These are phyloP conservation scores for Centropristis striata DNA, from an alignment of 2,113 vertebrate genomes.

Conservation along the genomic window DNA sequence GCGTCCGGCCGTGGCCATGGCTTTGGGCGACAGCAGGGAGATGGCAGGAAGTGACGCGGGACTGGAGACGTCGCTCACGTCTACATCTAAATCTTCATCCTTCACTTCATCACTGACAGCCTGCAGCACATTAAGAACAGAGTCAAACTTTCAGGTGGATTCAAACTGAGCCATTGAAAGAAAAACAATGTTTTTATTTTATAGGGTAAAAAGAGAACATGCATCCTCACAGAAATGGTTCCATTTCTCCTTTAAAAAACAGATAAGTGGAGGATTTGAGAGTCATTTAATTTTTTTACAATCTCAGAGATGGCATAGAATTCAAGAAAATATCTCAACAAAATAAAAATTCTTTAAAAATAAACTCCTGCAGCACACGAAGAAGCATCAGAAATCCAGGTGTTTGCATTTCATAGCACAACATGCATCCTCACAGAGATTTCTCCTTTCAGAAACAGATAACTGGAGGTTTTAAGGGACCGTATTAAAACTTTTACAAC, in stretches of 20 bases:
- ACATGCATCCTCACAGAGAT: too few species aligned
- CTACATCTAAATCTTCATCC: constrained; percentile 39
- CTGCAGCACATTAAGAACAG: constrained; percentile 26
- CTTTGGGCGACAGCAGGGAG: constrained; percentile 83
- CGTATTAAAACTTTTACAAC: neutral
- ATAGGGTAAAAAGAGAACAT: neutral
- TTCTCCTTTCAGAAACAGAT: too few species aligned
- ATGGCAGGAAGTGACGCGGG: constrained; percentile 47
- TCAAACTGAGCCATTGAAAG: neutral
- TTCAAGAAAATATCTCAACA: too few species aligned
- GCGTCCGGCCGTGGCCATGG: constrained; percentile 87
- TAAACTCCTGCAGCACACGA: too few species aligned
- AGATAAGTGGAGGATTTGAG: too few species aligned
- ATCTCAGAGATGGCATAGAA: too few species aligned
- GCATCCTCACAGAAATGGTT: neutral
- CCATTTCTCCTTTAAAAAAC: neutral
- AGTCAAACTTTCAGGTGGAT: neutral
- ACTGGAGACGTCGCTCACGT: constrained; percentile 43
- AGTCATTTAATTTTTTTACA: too few species aligned
- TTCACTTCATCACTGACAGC: constrained; percentile 7
- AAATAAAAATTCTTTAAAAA: too few species aligned
- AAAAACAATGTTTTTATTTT: neutral
- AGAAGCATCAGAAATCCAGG: too few species aligned
- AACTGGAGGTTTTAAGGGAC: neutral
- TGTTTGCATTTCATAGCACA: too few species aligned